These are phyloP conservation scores for Troides helena DNA, from an alignment of 2,888 invertebrate species.

Conservation along the genomic window DNA sequence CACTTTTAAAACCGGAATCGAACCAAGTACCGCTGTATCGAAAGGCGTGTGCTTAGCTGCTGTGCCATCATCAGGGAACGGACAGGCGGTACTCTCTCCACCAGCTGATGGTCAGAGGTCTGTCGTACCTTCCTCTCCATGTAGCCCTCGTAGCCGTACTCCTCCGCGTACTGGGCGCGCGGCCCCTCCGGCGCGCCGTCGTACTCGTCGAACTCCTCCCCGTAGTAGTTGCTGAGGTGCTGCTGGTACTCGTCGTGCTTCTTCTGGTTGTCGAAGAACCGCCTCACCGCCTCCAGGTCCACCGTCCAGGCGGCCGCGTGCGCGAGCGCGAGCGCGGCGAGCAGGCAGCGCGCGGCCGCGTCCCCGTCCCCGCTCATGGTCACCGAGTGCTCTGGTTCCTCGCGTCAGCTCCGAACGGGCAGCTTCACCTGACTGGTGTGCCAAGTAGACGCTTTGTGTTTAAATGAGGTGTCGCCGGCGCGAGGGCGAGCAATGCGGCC, in stretches of 20 bases:
- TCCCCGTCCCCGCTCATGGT: constrained; percentile 35
- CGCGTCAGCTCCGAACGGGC: no score
- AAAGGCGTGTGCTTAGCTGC: not conserved
- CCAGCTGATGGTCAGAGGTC: not conserved
- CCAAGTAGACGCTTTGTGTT: no score
- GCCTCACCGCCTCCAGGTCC: constrained; percentile 60
- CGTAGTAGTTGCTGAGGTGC: constrained; percentile 28
- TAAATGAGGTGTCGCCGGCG: no score
- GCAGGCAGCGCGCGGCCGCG: constrained; percentile 37
- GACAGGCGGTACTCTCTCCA: not conserved
- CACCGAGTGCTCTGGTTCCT: not conserved
- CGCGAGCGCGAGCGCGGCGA: constrained; percentile 41
- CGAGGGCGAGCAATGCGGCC: no score
- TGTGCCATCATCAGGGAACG: not conserved
- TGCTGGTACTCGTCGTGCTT: constrained; percentile 32
- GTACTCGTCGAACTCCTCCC: constrained; percentile 35
- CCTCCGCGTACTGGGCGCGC: constrained; percentile 44
- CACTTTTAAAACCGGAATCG: not conserved
- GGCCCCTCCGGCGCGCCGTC: constrained; percentile 17
- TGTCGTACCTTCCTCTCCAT: constrained; percentile 62
- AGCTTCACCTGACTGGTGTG: no score
- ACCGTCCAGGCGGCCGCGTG: constrained; percentile 62
- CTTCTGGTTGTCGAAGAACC: constrained; percentile 49
- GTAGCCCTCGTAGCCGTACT: constrained; percentile 53
- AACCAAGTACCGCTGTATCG: not conserved